Base-by-base conservation (phyloP, 2,797 vertebrate genomes). In the Erethizon dorsatum region DNA sequence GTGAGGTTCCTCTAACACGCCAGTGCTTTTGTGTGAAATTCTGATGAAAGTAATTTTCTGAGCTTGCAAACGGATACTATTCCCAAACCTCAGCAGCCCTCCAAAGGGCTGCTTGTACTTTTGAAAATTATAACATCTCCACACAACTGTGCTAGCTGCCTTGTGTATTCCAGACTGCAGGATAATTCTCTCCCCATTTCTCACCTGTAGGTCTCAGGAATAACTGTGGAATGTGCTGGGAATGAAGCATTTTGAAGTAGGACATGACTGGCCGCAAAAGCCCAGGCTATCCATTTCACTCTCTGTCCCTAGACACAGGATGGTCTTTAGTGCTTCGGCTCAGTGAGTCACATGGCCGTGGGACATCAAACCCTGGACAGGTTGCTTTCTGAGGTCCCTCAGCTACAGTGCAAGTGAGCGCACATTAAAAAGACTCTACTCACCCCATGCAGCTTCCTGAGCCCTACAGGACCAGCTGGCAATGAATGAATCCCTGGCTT, bases 101-200 rank as follows among this genome's bases (percentile, higher is more conserved):
- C 45, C 73, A 15, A 75, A 95, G 28, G 52, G 65, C 6, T 61
- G 13, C 45, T 85, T 94, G 20, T 84, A 67, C 54, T 57, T 80
- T 61, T 75, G 26, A 90, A 89, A 96, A 90, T 37, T 31, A 59
- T 8, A 59, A 69, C 88, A n/a, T 93, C 57, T 69, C 47, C 80
- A 37, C 45, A 4, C 2, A 18, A 94, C 22, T 73, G 57, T 20
- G 65, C 82, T 41, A 18, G 69, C 33, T 26, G 2, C 41, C 50
- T 50, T 33, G 26, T 28, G 1, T 6, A 14, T 22, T n/a, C 22
- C 78, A 84, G 47, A 28, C 17, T 37, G 28, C 18, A 56, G 63
- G 65, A 73, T 8, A 69, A 11, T 67, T 73, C 82, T 82, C 56
- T 37, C 71, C 45, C 4, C 37, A 20, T 26, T 73, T 63, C n/a